Evolutionary conservation across 2,113 vertebrate genomes (phyloP).

Genomic region (Odontesthes bonariensis): DNA sequence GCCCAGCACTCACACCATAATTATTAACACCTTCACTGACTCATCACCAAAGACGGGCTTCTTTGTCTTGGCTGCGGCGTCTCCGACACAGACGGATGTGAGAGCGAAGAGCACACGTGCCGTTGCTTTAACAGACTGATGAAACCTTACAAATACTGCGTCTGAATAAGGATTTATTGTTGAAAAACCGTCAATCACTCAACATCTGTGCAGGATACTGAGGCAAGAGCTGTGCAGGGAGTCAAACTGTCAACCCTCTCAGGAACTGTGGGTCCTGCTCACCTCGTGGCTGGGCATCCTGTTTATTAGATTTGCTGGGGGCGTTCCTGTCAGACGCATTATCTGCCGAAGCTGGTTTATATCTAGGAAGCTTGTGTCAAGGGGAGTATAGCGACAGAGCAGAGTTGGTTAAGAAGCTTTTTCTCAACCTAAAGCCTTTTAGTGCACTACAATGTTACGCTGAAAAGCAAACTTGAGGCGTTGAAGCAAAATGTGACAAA

Average conservation of each 20-base stretch:
- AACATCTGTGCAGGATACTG: background rate
- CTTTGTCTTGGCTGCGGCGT: background rate
- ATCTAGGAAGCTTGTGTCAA: slow-evolving; percentile 97
- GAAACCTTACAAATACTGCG: background rate
- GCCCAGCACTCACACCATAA: background rate
- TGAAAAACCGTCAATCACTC: background rate
- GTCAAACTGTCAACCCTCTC: background rate
- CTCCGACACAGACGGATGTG: background rate
- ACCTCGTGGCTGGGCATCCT: slow-evolving; percentile 99
- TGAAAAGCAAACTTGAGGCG: slow-evolving; percentile 47
- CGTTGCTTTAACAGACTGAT: background rate
- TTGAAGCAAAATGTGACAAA: slow-evolving; percentile 34
- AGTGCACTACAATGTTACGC: slow-evolving; percentile 25
- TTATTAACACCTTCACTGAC: background rate
- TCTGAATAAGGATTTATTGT: background rate
- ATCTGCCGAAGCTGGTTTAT: slow-evolving; percentile 99
- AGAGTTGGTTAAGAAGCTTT: slow-evolving; percentile 65
- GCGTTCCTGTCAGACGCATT: slow-evolving; percentile 99
- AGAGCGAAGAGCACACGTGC: too few relatives aligned
- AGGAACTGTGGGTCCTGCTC: slow-evolving; percentile 80
- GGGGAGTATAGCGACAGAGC: slow-evolving; percentile 89
- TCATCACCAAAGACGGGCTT: background rate
- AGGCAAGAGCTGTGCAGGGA: background rate
- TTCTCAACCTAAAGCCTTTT: slow-evolving; percentile 32
- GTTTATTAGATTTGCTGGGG: slow-evolving; percentile 98